Evolutionary conservation across 1,140 invertebrate species (phyloP).

Genomic region (Rhopalosiphum padi): DNA sequence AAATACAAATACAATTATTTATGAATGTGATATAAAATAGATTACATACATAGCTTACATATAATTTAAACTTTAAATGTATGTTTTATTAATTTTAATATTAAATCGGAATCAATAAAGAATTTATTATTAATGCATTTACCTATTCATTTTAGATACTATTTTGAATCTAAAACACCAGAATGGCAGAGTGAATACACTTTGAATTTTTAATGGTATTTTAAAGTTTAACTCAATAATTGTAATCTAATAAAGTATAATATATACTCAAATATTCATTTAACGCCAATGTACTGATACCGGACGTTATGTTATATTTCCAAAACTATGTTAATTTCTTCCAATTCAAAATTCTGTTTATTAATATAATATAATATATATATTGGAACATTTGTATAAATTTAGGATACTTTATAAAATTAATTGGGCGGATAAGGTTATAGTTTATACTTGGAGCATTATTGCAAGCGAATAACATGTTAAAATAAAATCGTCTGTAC

Average conservation of each 20-base stretch:
- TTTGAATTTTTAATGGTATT: background rate
- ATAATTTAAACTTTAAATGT: background rate
- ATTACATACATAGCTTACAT: background rate
- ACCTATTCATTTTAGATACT: background rate
- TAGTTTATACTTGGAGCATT: background rate
- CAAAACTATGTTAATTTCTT: constrained; percentile 12
- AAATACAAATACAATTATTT: too few species aligned
- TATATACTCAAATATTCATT: constrained; percentile 25
- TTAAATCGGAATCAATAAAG: background rate
- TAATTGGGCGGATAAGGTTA: background rate
- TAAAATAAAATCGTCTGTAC: background rate
- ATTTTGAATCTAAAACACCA: background rate
- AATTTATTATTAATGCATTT: background rate
- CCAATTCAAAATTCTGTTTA: constrained; percentile 26
- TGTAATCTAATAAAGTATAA: background rate
- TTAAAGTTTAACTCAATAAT: constrained; percentile 20
- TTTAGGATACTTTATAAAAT: background rate
- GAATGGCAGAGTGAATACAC: background rate
- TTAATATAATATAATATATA: background rate
- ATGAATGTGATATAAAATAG: too few species aligned
- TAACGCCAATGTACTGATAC: too few species aligned
- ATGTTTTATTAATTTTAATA: background rate
- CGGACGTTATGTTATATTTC: background rate
- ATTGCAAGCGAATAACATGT: background rate
- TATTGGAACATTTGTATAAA: background rate